Base-by-base conservation (phyloP, 2,888 invertebrate genomes). In the Luffia ferchaultella region DNA sequence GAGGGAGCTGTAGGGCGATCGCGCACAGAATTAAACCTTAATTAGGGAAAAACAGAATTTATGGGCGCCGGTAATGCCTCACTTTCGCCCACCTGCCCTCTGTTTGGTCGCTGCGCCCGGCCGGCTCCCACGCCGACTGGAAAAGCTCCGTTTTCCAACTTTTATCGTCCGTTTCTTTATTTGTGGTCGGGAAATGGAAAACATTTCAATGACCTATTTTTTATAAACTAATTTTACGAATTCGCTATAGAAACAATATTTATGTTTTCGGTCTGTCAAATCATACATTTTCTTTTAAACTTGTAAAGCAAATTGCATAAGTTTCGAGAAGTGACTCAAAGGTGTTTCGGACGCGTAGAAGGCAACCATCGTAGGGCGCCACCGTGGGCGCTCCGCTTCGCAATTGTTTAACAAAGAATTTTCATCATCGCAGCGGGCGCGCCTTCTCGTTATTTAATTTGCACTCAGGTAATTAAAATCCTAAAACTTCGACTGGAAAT, bases 401-500 rank as follows among this genome's bases (percentile, higher is more conserved):
- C 30, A 12, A 30, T 30, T 30, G 30, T 30, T 30, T 30, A 30
- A 30, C 30, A 30, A 30, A 30, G 30, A 30, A 30, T 30, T 30
- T 30, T 30, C 30, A 30, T 30, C 30, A 30, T 30, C 30, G 30
- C 30, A 12, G 30, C 30, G 30, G 12, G 12, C 12, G 5, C 30
- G 30, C 30, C 30, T 30, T 30, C 66, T 70, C 68, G 64, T 70
- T 77, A 79, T 77, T 79, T 78, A 78, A 82, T 82, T 80, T 72
- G 72, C 70, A 74, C 67, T 73, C 72, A 76, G 77, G 79, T 82
- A 80, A 82, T 82, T 83, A 82, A 83, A 83, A 82, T 78, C 78
- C 73, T 76, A 80, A 82, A 83, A 82, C 72, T 82, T 79, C 64
- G 68, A 65, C 68, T 61, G 68, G 65, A 75, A 83, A 83, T 82